Conservation (phyloP, 2,797 vertebrate species). For the Erpetoichthys calabaricus region DNA sequence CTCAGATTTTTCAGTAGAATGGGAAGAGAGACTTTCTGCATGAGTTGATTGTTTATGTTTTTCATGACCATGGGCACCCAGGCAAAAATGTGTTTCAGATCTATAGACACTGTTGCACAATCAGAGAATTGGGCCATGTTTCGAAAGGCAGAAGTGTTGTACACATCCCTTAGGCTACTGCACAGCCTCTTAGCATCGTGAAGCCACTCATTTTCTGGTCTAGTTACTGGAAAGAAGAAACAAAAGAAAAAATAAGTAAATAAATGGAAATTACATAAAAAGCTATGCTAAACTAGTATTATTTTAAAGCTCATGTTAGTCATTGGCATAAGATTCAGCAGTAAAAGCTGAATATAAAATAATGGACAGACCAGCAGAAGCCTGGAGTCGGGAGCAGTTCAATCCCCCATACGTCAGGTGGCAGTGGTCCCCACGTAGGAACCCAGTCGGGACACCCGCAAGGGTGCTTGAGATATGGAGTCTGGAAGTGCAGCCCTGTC, state of each 20-base stretch:
- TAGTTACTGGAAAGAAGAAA: slow-evolving; percentile 14
- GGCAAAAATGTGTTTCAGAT: slow-evolving; percentile 19
- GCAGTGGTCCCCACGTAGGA: too few relatives aligned
- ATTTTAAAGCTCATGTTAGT: too few relatives aligned
- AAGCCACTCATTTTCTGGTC: slow-evolving; percentile 11
- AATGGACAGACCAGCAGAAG: too few relatives aligned
- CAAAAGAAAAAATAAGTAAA: neutral
- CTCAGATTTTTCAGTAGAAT: slow-evolving; percentile 20
- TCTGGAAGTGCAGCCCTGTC: too few relatives aligned
- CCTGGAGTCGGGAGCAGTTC: too few relatives aligned
- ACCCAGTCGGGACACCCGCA: too few relatives aligned
- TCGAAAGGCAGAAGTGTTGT: slow-evolving; percentile 16
- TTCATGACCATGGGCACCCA: slow-evolving; percentile 25
- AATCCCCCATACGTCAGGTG: too few relatives aligned
- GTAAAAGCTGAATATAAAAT: too few relatives aligned
- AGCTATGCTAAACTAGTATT: too few relatives aligned
- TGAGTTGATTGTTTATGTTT: slow-evolving; percentile 16
- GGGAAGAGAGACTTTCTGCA: slow-evolving; percentile 19
- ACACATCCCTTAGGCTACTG: slow-evolving; percentile 15
- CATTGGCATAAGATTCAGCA: too few relatives aligned
- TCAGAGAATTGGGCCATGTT: slow-evolving; percentile 17
- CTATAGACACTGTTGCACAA: slow-evolving; percentile 8
- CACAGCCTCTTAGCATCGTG: slow-evolving; percentile 18
- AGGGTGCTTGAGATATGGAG: too few relatives aligned
- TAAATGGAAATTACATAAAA: too few relatives aligned